Conservation (phyloP, 2,113 vertebrate species). For the Alectura lathami region DNA sequence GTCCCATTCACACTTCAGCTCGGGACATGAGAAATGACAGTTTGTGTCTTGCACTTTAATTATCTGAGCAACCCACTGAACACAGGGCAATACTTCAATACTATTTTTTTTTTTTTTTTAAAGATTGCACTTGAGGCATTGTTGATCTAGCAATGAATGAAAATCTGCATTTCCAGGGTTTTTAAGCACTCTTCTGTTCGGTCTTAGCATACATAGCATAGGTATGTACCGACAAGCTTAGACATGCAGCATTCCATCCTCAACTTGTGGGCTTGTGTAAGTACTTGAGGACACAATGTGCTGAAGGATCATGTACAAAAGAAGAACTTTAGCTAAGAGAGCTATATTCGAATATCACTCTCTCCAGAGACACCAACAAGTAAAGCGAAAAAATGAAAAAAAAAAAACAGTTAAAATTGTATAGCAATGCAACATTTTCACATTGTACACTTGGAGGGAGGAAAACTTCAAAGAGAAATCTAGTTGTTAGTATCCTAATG, state of each 20-base stretch:
- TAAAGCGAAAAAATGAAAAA: background rate
- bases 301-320: background rate
- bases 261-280: background rate
- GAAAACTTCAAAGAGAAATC: background rate
- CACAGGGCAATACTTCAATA: background rate
- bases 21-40: background rate
- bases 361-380: background rate
- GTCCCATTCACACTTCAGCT: background rate
- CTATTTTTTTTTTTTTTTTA: background rate
- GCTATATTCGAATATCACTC: background rate
- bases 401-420: background rate
- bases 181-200: background rate
- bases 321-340: background rate
- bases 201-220: background rate
- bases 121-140: background rate
- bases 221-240: background rate
- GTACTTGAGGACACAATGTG: fast-evolving
- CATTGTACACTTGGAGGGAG: background rate
- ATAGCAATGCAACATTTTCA: background rate
- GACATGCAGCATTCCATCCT: background rate
- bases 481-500: background rate
- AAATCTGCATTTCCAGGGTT: background rate
- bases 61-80: background rate
- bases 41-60: background rate
- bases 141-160: background rate